Conservation (phyloP, 2,888 invertebrate species). For the Muschampia plurimacula region DNA sequence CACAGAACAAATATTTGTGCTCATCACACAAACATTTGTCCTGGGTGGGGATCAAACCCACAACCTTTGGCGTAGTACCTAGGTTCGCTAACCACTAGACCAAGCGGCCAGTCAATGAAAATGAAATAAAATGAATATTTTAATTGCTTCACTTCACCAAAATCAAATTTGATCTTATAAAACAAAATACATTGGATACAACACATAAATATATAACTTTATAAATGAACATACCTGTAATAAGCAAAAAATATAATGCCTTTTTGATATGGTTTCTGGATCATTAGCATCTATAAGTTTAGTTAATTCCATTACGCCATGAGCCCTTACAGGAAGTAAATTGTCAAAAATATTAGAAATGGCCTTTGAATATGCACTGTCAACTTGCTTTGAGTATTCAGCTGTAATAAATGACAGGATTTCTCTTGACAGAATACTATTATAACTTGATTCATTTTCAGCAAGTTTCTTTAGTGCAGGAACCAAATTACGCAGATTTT, state of each 20-base stretch:
- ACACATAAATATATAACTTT: no score
- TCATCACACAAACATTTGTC: no score
- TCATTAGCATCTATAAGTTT: conserved; percentile 90
- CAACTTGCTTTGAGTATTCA: conserved; percentile 51
- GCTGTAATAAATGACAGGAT: conserved; percentile 61
- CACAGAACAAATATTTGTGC: no score
- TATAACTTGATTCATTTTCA: conserved; percentile 54
- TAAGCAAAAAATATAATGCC: conserved; percentile 88
- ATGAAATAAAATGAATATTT: no score
- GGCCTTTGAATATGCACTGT: conserved; percentile 86
- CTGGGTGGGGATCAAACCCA: no score
- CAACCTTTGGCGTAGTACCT: no score
- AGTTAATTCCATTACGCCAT: conserved; percentile 90
- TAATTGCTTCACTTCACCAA: no score
- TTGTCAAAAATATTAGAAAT: conserved; percentile 89
- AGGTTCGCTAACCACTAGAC: no score
- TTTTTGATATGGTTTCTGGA: conserved; percentile 86
- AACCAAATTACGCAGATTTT: conserved; percentile 60
- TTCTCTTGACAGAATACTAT: conserved; percentile 69
- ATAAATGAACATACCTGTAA: conserved; percentile 88
- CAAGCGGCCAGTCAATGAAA: no score
- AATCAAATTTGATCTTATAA: no score
- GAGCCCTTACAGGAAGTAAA: conserved; percentile 92
- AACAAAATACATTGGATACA: no score
- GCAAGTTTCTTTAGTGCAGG: conserved; percentile 62